Evolutionary conservation across 2,888 invertebrate species (phyloP), one percentile per base, ranked within the genome.

Genomic region (Desoria tigrina): DNA sequence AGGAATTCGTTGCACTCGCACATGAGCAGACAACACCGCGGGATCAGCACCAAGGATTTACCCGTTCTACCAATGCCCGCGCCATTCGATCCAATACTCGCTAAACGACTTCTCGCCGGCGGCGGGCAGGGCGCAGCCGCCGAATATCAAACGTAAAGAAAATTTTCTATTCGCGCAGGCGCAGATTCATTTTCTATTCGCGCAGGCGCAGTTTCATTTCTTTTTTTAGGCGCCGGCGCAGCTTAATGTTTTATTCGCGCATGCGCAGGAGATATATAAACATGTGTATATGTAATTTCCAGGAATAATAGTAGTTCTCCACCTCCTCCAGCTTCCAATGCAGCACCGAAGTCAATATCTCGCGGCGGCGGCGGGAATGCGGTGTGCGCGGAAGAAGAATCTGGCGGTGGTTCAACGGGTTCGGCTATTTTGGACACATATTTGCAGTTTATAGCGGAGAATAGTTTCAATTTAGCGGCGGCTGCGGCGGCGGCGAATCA

Each of bases 41-140:
- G 93, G 71, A 93, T 94, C 79, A 92, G 92, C 79, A 94, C 93
- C 77, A 93, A 94, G 83, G 94, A 94, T 81, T 83, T 94, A 77
- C 94, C 94, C 11, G 93, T 94, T 50, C 82, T 93, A 73, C 93
- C 93, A 67, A 94, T 94, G 93, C 94, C 94, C 24, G 90, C 91
- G 67, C 88, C 92, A 24, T 94, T 93, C 80, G 92, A 93, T 81
- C 93, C 94, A 0, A 92, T 92, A 71, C 84, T 94, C 65, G 89
- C 78, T 75, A 87, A 90, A 72, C 82, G 93, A 69, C 82, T 93
- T 71, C 91, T 92, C 42, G 93, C 93, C 80, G 92, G 92, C 0
- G 92, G 92, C 21, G 11, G n/a, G n/a, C 26, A 1, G 61, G 53
- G 16, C 23, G 32, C 14, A 50, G 60, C 37, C 9, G 9, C 6